Evolutionary conservation across 2,888 invertebrate species (phyloP).

Genomic region (Chalcosyrphus nemorum): DNA sequence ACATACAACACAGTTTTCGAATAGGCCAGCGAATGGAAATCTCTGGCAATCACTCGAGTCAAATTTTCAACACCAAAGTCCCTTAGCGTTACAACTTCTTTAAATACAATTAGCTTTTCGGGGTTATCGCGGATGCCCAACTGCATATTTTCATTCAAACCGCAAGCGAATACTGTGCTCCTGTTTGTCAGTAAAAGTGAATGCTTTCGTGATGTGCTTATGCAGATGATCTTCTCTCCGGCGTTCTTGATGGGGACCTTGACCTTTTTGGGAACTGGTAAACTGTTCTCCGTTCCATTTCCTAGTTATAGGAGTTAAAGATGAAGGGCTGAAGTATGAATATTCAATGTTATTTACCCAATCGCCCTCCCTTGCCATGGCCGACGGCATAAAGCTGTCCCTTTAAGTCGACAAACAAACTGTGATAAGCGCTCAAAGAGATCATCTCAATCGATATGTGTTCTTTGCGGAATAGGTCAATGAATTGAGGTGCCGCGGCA

Average conservation of each 20-base stretch:
- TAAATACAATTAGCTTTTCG: constrained; percentile 79
- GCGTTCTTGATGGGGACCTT: constrained; percentile 77
- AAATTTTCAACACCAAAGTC: constrained; percentile 81
- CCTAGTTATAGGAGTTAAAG: constrained; percentile 83
- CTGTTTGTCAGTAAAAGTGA: constrained; percentile 79
- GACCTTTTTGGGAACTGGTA: constrained; percentile 79
- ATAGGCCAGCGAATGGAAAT: constrained; percentile 89
- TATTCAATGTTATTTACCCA: constrained; percentile 83
- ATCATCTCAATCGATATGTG: constrained; percentile 85
- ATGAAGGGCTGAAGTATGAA: neutral
- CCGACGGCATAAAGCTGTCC: constrained; percentile 88
- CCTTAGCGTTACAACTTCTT: constrained; percentile 78
- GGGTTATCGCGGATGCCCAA: constrained; percentile 85
- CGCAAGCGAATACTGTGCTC: constrained; percentile 83
- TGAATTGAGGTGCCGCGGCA: constrained; percentile 85
- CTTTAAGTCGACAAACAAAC: constrained; percentile 79
- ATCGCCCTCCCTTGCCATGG: constrained; percentile 89
- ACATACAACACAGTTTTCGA: constrained; percentile 86
- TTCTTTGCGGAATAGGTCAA: constrained; percentile 86
- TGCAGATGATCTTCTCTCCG: constrained; percentile 78
- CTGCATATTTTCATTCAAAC: constrained; percentile 86
- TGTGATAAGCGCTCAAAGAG: constrained; percentile 80
- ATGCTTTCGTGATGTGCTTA: constrained; percentile 80
- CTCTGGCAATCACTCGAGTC: constrained; percentile 86
- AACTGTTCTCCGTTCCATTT: constrained; percentile 85